These are phyloP conservation scores for Scrobipalpa atriplicella DNA, from an alignment of 2,888 invertebrate species.

Conservation along the genomic window DNA sequence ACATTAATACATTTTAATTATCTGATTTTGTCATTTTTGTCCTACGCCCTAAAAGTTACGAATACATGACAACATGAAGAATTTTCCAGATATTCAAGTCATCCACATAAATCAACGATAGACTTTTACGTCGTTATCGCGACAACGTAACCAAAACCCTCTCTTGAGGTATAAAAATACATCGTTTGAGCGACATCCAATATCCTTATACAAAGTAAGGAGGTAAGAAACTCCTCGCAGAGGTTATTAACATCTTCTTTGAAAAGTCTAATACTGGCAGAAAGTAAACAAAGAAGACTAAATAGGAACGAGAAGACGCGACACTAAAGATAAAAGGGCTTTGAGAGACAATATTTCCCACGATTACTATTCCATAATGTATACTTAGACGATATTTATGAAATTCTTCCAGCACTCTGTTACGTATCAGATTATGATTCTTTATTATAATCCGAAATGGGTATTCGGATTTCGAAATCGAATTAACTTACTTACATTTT, in stretches of 20 bases:
- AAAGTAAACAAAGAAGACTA: slow-evolving; percentile 15
- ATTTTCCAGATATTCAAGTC: not conserved
- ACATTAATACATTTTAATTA: too few species aligned
- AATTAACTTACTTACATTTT: slow-evolving; percentile 10
- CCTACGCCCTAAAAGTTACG: too few species aligned
- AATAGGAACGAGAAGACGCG: not conserved
- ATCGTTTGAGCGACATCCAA: slow-evolving; percentile 15
- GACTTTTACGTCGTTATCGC: slow-evolving; percentile 21
- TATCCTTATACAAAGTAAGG: not conserved
- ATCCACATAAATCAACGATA: not conserved
- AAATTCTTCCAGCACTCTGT: not conserved
- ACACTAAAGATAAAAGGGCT: slow-evolving; percentile 1
- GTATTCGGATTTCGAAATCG: slow-evolving; percentile 3
- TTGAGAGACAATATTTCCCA: not conserved
- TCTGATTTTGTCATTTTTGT: too few species aligned
- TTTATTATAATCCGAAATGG: slow-evolving; percentile 12
- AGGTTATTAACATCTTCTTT: slow-evolving; percentile 15
- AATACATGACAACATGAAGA: not conserved
- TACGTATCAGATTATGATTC: not conserved
- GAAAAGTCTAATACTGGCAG: slow-evolving; percentile 3
- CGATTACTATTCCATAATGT: slow-evolving; percentile 1
- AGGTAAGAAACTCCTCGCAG: not conserved
- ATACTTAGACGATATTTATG: not conserved
- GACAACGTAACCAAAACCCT: slow-evolving; percentile 23
- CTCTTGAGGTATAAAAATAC: not conserved